Percentiles rank a stretch among this genome's conserved stretches.
Evolutionary conservation across 2,888 invertebrate genomes (phyloP).

Genomic region (Cheilosia urbana): DNA sequence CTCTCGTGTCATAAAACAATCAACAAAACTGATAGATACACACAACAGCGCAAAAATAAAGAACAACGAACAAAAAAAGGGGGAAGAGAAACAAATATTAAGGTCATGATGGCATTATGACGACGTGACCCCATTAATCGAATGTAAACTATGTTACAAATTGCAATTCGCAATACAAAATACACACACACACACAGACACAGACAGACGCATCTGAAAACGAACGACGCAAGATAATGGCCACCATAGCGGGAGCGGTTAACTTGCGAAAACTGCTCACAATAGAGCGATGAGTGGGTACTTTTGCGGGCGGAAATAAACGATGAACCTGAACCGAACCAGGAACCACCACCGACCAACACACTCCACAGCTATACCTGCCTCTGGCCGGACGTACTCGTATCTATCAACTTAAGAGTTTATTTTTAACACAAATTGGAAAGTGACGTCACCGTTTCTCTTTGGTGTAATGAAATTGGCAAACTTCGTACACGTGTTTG

Average conservation of each 20-base stretch:
- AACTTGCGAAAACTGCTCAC: conserved; percentile 35
- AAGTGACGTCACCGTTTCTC: conserved; percentile 36
- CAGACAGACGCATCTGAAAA: conserved; percentile 6
- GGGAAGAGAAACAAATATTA: conserved; percentile 12
- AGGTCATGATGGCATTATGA: conserved; percentile 50
- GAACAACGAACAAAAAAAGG: neutral
- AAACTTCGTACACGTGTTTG: conserved; percentile 45
- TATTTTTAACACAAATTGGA: conserved; percentile 49
- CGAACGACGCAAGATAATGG: conserved; percentile 26
- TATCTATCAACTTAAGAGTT: conserved; percentile 16
- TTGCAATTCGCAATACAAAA: conserved; percentile 11
- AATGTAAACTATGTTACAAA: conserved; percentile 56
- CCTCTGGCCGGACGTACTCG: neutral
- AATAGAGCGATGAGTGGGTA: conserved; percentile 29
- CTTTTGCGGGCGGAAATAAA: conserved; percentile 38
- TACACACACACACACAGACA: neutral
- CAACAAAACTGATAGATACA: conserved; percentile 18
- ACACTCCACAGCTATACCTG: neutral
- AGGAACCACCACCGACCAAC: too few relatives aligned
- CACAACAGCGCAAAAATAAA: neutral
- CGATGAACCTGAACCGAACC: neutral
- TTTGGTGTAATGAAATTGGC: conserved; percentile 30
- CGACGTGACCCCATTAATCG: conserved; percentile 57
- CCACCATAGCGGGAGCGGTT: conserved; percentile 18
- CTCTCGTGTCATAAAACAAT: conserved; percentile 24